Evolutionary conservation across 1,140 invertebrate species (phyloP), one percentile per base, ranked within the genome.

Genomic region (Drosophila watanabei): DNA sequence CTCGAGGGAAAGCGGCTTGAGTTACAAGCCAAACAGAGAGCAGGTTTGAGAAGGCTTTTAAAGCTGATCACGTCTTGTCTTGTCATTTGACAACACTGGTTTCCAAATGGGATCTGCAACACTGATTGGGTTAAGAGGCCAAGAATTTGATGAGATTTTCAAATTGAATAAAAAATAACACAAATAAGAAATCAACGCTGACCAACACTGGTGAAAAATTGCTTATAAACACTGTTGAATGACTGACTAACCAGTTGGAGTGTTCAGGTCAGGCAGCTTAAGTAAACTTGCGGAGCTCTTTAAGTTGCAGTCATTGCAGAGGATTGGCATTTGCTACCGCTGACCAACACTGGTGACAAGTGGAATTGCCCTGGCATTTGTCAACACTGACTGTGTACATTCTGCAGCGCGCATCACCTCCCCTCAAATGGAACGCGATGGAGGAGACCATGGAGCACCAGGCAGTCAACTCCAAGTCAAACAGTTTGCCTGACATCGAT

Each of bases 401-500:
- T 51, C 45, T 30, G 16, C 9, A 28, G 32, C 11, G n/a, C 37
- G 11, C 32, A 46, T 16, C 16, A 16, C 18, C 43, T 30, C 35
- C 24, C 28, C n/a, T 57, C 16, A 14, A 18, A 4, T 20, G 66
- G 7, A 37, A 39, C 39, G 37, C 14, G 30, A 63, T 20, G 32
- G 32, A 48, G 35, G 13, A 57, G 51, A 28, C 61, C 18, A 56
- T 16, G 16, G 20, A 37, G 52, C 18, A 37, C 52, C 24, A 56
- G 54, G 28, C 65, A 64, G 65, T 69, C 65, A 48, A 16, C 52
- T 70, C 35, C 49, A 73, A 72, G 56, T 51, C 54, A 73, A 75
- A 75, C 69, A 73, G 46, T 61, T 41, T 10, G 45, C 69, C 69
- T 61, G 68, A 72, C 70, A 72, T 73, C 46, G 70, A 72, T 59